A percentile compares a stretch with the other conserved stretches of the same genome.
Evolutionary conservation across 2,113 vertebrate genomes (phyloP).

Genomic region (Edolisoma coerulescens): DNA sequence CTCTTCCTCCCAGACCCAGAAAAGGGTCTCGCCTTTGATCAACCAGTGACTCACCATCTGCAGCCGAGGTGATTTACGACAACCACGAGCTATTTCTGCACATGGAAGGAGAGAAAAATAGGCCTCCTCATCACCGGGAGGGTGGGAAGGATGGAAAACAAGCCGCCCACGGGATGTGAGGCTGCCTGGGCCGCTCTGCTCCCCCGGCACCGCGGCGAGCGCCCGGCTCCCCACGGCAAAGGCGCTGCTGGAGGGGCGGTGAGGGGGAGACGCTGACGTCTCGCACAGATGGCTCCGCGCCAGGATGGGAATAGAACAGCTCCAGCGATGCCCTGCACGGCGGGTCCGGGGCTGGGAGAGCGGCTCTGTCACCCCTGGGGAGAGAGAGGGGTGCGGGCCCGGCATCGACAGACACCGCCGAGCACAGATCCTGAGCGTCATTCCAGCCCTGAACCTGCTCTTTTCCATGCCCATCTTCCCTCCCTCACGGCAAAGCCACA

Average conservation of each 20-base stretch:
- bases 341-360: accelerated
- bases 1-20: background rate
- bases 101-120: constrained; percentile 34
- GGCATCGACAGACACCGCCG: accelerated
- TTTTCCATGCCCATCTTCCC: background rate
- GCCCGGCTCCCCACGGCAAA: background rate
- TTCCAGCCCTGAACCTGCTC: background rate
- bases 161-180: background rate
- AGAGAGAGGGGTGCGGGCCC: background rate
- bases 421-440: accelerated
- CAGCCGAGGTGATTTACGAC: constrained; percentile 41
- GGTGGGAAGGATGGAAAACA: constrained; percentile 9
- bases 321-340: background rate
- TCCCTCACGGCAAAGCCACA: background rate
- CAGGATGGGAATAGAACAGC: background rate
- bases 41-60: constrained; percentile 54
- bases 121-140: background rate
- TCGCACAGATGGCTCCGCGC: background rate
- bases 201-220: background rate
- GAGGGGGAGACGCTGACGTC: background rate
- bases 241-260: background rate
- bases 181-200: background rate
- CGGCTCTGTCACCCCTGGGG: background rate
- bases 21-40: constrained; percentile 52
- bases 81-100: constrained; percentile 40